Evolutionary conservation across 1,140 invertebrate genomes (phyloP).

Genomic region (Magallana ariakensis): DNA sequence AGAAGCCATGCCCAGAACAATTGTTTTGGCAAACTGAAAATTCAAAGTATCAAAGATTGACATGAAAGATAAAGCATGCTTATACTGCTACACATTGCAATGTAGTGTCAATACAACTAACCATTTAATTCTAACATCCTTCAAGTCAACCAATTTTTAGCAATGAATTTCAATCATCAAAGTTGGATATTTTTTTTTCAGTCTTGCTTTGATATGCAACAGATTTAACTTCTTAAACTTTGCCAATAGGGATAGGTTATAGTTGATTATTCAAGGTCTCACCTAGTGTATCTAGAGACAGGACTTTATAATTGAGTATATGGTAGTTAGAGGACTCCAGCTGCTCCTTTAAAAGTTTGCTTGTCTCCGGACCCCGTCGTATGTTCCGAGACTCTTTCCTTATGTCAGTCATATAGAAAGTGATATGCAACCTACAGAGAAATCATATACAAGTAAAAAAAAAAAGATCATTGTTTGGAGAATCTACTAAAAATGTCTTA

Average conservation of each 20-base stretch:
- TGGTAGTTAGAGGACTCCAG: constrained; percentile 71
- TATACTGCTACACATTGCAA: no score
- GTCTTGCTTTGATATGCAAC: no score
- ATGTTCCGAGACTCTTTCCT: constrained; percentile 54
- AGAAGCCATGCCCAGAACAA: constrained; percentile 94
- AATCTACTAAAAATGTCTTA: no score
- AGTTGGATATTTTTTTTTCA: no score
- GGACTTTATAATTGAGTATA: constrained; percentile 64
- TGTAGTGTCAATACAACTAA: no score
- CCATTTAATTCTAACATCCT: no score
- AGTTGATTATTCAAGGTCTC: constrained; percentile 41
- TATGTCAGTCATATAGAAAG: constrained; percentile 66
- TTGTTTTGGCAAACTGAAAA: constrained; percentile 90
- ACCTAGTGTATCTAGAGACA: constrained; percentile 70
- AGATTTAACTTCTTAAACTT: neutral
- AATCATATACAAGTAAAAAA: neutral
- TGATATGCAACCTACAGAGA: constrained; percentile 65
- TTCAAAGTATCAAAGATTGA: no score
- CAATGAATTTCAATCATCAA: no score
- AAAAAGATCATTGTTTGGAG: no score
- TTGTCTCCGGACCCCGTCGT: constrained; percentile 61
- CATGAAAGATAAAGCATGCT: no score
- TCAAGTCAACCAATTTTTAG: no score
- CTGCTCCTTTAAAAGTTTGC: constrained; percentile 64
- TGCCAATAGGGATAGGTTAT: neutral